phyloP scores from a whole-genome alignment of 2,888 invertebrate species.

The Drosophila acutilabella region DNA sequence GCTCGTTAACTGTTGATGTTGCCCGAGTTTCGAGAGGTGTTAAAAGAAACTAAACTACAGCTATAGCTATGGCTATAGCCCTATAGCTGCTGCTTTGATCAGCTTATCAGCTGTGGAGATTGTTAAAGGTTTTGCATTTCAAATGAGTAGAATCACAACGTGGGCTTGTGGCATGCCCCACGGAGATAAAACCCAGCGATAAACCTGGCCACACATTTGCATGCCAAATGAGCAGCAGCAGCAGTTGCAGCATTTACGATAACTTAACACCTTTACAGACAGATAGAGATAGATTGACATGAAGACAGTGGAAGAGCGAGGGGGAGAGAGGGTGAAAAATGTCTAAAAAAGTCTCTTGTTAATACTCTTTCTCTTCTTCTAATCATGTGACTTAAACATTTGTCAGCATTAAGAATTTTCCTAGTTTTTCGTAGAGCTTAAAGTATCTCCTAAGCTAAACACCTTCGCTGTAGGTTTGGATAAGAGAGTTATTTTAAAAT shows the following conservation, averaged over 20 bases:
- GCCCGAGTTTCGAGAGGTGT: conserved; percentile 52
- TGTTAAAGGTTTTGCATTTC: conserved; percentile 69
- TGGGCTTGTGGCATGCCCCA: conserved; percentile 46
- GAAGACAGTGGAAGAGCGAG: no score
- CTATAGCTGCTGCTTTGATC: conserved; percentile 36
- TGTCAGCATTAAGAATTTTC: no score
- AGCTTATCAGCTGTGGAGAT: conserved; percentile 57
- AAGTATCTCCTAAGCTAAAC: no score
- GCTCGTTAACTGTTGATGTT: conserved; percentile 62
- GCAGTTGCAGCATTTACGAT: conserved; percentile 25
- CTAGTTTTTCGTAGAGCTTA: no score
- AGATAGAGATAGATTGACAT: no score
- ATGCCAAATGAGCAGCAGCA: conserved; percentile 48
- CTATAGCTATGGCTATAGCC: background rate
- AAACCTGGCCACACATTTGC: conserved; percentile 51
- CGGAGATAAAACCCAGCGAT: conserved; percentile 41
- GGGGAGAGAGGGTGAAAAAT: no score
- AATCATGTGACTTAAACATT: no score
- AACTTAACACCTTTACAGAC: conserved; percentile 18
- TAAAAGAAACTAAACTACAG: conserved; percentile 36
- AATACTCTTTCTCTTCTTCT: background rate
- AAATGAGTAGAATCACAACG: conserved; percentile 56
- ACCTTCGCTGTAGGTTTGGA: no score
- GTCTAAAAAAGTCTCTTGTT: no score
- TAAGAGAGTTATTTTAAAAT: background rate